Percentiles rank a stretch among this genome's conserved stretches.
phyloP scores from a whole-genome alignment of 2,888 invertebrate genomes.

The Laothoe populi region DNA sequence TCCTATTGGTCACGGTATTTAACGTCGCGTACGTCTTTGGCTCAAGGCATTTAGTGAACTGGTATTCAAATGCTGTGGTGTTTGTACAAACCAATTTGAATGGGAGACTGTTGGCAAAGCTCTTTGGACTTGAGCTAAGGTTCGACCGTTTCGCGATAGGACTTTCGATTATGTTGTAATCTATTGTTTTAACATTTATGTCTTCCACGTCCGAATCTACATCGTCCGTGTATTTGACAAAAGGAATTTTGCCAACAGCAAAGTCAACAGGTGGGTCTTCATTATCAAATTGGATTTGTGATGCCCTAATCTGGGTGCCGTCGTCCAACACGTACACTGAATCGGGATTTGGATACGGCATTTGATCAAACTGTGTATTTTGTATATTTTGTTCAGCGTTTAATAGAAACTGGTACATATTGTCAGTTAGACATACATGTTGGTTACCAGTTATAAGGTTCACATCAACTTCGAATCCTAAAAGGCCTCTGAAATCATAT shows the following conservation, averaged over 20 bases:
- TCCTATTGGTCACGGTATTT: conserved; percentile 54
- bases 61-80: conserved; percentile 68
- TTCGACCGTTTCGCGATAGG: conserved; percentile 60
- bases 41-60: conserved; percentile 72
- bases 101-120: conserved; percentile 68
- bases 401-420: conserved; percentile 71
- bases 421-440: conserved; percentile 67
- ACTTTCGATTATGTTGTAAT: conserved; percentile 67
- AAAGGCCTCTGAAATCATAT: conserved; percentile 49
- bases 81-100: conserved; percentile 73
- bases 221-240: conserved; percentile 62
- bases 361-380: conserved; percentile 50
- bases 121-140: conserved; percentile 59
- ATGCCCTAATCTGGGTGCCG: conserved; percentile 76
- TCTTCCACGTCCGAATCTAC: conserved; percentile 47
- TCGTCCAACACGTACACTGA: conserved; percentile 73
- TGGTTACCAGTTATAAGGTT: conserved; percentile 72
- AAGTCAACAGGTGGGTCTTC: conserved; percentile 71
- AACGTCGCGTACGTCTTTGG: conserved; percentile 63
- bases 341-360: conserved; percentile 54
- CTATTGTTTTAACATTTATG: conserved; percentile 48
- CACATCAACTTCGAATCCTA: conserved; percentile 75
- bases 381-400: conserved; percentile 54
- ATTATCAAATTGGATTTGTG: conserved; percentile 79
- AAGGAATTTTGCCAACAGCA: conserved; percentile 71